phyloP scores from a whole-genome alignment of 2,113 vertebrate genomes.

The Mola mola region DNA sequence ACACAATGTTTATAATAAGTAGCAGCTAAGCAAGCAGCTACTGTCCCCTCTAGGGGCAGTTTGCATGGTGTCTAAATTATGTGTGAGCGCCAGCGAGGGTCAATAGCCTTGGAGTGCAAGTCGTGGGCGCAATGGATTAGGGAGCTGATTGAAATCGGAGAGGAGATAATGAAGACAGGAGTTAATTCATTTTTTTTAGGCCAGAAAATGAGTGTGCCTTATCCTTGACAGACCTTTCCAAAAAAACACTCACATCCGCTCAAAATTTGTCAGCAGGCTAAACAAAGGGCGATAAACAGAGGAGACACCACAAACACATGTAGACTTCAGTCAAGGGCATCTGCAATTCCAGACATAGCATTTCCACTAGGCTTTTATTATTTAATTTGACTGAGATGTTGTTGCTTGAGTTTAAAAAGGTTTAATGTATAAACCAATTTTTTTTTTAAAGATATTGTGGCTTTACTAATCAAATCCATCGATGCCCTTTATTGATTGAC shows the following conservation, averaged over 20 bases:
- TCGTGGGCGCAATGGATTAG: conserved; percentile 76
- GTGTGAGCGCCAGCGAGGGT: conserved; percentile 77
- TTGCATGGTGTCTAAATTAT: conserved; percentile 76
- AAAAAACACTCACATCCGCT: conserved; percentile 26
- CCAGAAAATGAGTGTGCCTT: conserved; percentile 42
- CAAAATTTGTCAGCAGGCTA: conserved; percentile 55
- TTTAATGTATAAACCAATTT: not conserved
- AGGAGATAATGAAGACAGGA: conserved; percentile 82
- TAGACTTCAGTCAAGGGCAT: conserved; percentile 19
- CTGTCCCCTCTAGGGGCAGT: conserved; percentile 37
- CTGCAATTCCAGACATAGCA: not conserved
- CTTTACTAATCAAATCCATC: conserved; percentile 21
- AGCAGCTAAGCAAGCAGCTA: conserved; percentile 33
- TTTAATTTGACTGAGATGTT: not conserved
- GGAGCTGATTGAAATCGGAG: conserved; percentile 81
- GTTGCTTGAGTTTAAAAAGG: not conserved
- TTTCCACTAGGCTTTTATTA: conserved; percentile 9
- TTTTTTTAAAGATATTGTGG: conserved; percentile 8
- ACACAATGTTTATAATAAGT: conserved; percentile 57
- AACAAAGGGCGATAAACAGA: conserved; percentile 16
- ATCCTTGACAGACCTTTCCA: conserved; percentile 61
- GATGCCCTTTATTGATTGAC: conserved; percentile 26
- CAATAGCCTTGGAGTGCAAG: conserved; percentile 60
- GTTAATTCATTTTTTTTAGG: conserved; percentile 74
- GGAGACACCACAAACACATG: conserved; percentile 4